Conservation (phyloP, 2,113 vertebrate species). For the Platichthys stellatus region DNA sequence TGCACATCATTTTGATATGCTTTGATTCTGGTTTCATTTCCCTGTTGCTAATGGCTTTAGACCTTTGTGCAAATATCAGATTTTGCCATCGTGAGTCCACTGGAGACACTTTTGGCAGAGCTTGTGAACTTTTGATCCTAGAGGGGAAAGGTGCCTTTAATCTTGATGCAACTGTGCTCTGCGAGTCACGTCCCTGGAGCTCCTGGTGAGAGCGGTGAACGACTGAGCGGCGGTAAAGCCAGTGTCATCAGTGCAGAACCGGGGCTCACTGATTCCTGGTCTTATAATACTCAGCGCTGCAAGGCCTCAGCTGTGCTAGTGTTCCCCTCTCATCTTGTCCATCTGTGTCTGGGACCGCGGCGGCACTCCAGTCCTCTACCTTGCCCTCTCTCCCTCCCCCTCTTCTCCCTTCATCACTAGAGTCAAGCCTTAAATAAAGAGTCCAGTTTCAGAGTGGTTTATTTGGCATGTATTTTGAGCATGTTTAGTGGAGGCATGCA, state of each 20-base stretch:
- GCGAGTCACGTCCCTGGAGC: constrained; percentile 46
- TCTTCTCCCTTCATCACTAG: constrained; percentile 8
- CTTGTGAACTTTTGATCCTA: constrained; percentile 58
- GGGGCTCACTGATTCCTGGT: constrained; percentile 63
- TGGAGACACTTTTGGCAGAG: constrained; percentile 50
- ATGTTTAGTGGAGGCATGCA: constrained; percentile 1
- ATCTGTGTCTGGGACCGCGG: constrained; percentile 72
- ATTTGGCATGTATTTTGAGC: background rate
- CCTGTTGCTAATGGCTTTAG: constrained; percentile 36
- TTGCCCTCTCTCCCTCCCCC: constrained; percentile 27
- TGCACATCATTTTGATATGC: constrained; percentile 31
- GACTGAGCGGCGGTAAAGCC: constrained; percentile 64
- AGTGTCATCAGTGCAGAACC: constrained; percentile 68
- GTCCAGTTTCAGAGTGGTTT: background rate
- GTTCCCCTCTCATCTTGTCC: constrained; percentile 70
- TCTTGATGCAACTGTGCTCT: constrained; percentile 61
- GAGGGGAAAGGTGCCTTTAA: constrained; percentile 64
- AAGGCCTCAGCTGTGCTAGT: constrained; percentile 72
- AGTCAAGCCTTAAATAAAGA: constrained; percentile 35
- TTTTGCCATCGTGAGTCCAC: constrained; percentile 28
- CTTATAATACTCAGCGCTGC: constrained; percentile 46
- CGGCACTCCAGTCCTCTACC: constrained; percentile 58
- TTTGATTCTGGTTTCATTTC: constrained; percentile 37
- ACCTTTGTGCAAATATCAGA: constrained; percentile 46
- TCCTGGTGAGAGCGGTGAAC: constrained; percentile 50